A percentile compares a stretch with the other conserved stretches of the same genome.
Conservation (phyloP, 2,888 invertebrate genomes). For the Platycheirus albimanus region DNA sequence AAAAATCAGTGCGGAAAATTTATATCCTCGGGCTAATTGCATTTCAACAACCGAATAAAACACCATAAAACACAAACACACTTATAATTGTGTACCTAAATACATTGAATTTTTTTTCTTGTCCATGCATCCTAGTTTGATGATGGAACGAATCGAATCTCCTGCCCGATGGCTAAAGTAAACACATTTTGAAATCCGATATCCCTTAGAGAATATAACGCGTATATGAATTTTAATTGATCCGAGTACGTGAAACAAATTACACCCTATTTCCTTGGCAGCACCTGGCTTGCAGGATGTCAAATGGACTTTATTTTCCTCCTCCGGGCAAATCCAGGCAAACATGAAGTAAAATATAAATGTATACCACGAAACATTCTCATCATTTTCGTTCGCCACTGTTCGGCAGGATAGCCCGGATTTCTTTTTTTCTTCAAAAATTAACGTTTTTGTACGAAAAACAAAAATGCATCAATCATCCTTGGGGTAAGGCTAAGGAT, state of each 20-base stretch:
- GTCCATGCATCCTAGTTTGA: conserved; percentile 30
- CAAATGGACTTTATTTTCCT: conserved; percentile 40
- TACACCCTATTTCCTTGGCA: conserved; percentile 66
- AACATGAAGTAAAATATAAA: conserved; percentile 27
- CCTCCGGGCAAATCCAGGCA: conserved; percentile 5
- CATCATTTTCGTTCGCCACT: no score
- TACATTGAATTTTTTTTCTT: conserved; percentile 28
- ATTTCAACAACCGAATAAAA: conserved; percentile 69
- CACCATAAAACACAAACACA: conserved; percentile 34
- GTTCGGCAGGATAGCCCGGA: conserved; percentile 27
- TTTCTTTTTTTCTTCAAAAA: conserved; percentile 58
- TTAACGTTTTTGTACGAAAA: conserved; percentile 53
- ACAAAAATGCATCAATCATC: conserved; percentile 64
- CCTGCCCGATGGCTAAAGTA: conserved; percentile 62
- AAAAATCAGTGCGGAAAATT: conserved; percentile 73
- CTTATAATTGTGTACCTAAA: conserved; percentile 34
- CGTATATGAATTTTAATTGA: conserved; percentile 72
- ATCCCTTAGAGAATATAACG: conserved; percentile 53
- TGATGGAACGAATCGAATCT: conserved; percentile 10
- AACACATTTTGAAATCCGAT: conserved; percentile 69
- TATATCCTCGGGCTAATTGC: conserved; percentile 74
- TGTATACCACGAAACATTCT: no score
- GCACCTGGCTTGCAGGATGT: conserved; percentile 61
- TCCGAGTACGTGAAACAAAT: conserved; percentile 65
- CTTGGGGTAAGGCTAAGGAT: conserved; percentile 48